Conservation (phyloP, 2,888 invertebrate genomes). For the Patella pellucida region DNA sequence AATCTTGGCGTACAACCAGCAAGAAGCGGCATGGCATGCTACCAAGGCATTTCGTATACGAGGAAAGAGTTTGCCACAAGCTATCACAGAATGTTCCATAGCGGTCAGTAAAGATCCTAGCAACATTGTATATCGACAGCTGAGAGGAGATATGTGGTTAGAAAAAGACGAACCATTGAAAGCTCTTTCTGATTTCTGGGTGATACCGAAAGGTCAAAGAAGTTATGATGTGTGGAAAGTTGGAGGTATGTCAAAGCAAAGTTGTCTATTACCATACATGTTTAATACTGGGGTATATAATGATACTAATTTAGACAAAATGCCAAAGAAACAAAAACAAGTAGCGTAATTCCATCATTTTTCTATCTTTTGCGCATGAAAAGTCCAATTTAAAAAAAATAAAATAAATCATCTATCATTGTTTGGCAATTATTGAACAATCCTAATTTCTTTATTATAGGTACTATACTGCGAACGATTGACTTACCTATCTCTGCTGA, state of each 20-base stretch:
- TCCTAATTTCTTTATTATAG: too few species aligned
- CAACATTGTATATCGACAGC: constrained; percentile 45
- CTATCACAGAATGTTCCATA: constrained; percentile 43
- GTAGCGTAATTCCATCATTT: too few species aligned
- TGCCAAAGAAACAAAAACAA: neutral
- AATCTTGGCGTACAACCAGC: constrained; percentile 22
- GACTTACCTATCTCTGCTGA: constrained; percentile 58
- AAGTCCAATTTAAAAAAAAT: too few species aligned
- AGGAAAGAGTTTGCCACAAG: constrained; percentile 39
- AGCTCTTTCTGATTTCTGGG: constrained; percentile 51
- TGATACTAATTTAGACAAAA: neutral
- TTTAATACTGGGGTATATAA: neutral
- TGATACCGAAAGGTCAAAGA: constrained; percentile 52
- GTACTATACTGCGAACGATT: constrained; percentile 35
- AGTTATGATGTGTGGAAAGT: constrained; percentile 58
- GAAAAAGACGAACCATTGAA: constrained; percentile 41
- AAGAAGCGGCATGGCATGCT: constrained; percentile 25
- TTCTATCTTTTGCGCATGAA: too few species aligned
- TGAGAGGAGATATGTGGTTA: constrained; percentile 48
- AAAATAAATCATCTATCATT: too few species aligned
- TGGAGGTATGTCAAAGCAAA: constrained; percentile 48
- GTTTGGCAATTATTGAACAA: too few species aligned
- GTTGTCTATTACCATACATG: neutral
- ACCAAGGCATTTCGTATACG: constrained; percentile 23
- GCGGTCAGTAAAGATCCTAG: constrained; percentile 32